Evolutionary conservation across 2,888 invertebrate genomes (phyloP), one percentile per base, ranked within the genome.

Genomic region (Neoascia interrupta): DNA sequence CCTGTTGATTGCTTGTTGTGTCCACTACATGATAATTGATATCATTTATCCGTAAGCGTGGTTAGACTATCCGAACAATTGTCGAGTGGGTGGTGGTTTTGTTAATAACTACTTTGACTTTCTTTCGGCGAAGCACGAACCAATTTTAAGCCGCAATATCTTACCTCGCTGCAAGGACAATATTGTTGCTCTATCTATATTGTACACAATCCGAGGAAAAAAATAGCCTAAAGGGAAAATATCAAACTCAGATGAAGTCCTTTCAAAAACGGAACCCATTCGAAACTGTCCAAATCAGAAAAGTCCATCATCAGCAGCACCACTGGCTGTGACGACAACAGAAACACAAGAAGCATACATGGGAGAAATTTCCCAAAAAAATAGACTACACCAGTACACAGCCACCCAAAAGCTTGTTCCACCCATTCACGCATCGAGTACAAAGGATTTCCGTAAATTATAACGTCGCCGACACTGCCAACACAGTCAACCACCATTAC

Each of bases 381-480:
- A n/a, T n/a, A n/a, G n/a, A n/a, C n/a, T n/a, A n/a, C n/a, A n/a
- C n/a, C n/a, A n/a, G 19, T 18, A 21, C 18, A 26, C 8, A 60
- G 28, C n/a, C n/a, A n/a, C n/a, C n/a, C n/a, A n/a, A n/a, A n/a
- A 31, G 19, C 3, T 4, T 10, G 34, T 31, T 56, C 47, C 31
- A 23, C 18, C 37, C n/a, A 39, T 19, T 54, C 41, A 79, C 79
- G 79, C 79, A 79, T 61, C 21, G 36, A 72, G 60, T 31, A 66
- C 60, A 79, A 79, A 61, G 61, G 66, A 73, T 73, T 68, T 73
- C 39, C 66, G 79, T 68, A 79, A 79, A 79, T 79, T 79, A 79
- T 79, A 61, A 79, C 61, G 61, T 51, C 73, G 39, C 43, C 63
- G 58, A 19, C 49, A 45, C 15, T 19, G 64, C 45, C 58, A 66